These are phyloP conservation scores for Catagonus wagneri DNA, from an alignment of 2,113 vertebrate genomes.

Conservation along the genomic window DNA sequence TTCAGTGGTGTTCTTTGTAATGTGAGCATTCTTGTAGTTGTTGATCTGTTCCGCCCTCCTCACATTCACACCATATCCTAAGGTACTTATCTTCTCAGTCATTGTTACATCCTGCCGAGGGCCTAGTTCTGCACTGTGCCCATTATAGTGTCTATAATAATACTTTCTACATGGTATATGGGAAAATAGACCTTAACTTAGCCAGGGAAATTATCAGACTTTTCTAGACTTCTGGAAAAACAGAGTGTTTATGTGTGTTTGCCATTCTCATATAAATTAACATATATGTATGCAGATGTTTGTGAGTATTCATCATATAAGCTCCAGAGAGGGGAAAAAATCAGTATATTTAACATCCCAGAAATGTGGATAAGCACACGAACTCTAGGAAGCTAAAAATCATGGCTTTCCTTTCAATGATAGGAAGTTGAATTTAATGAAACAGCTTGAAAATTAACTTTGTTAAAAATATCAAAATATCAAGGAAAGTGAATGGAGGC, in stretches of 20 bases:
- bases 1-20: neutral
- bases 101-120: neutral
- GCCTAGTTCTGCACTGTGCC: neutral
- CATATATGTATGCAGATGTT: neutral
- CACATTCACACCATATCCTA: neutral
- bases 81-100: neutral
- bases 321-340: neutral
- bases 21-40: neutral
- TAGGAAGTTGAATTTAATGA: conserved; percentile 33
- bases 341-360: neutral
- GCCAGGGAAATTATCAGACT: neutral
- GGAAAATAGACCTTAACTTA: neutral
- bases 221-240: neutral
- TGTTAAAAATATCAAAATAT: neutral
- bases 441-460: conserved; percentile 10
- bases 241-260: neutral
- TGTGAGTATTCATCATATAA: neutral
- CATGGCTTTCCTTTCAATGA: neutral
- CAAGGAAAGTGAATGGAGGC: neutral
- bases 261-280: neutral
- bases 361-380: neutral
- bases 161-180: neutral
- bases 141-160: neutral
- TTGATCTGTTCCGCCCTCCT: neutral
- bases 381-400: neutral